Percentiles rank a stretch among this genome's conserved stretches.
Evolutionary conservation across 2,797 vertebrate genomes (phyloP).

Genomic region (Sphenodon punctatus): DNA sequence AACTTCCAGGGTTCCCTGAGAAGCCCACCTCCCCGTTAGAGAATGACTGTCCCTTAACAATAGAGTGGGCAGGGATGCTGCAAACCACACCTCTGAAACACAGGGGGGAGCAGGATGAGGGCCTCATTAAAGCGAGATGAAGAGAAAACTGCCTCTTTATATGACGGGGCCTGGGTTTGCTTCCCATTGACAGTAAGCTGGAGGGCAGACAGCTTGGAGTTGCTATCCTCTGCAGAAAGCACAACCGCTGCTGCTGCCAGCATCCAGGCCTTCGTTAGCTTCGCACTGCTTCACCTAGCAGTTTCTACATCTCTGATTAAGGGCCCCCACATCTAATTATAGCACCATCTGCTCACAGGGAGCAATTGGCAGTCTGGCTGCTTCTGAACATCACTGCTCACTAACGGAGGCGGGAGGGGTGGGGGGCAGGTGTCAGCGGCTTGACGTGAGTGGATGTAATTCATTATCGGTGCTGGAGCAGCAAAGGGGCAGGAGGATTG

Average conservation of each 20-base stretch:
- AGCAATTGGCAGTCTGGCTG: neutral
- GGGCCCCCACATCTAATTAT: conserved; percentile 31
- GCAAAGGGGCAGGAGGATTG: neutral
- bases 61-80: too few relatives aligned
- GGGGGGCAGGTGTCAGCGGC: neutral
- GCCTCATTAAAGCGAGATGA: neutral
- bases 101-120: rapidly evolving
- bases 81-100: neutral
- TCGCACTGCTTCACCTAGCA: neutral
- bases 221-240: neutral
- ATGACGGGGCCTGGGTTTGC: neutral
- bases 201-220: neutral
- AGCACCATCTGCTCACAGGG: neutral
- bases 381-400: neutral
- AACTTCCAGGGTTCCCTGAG: too few relatives aligned
- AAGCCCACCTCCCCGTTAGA: too few relatives aligned
- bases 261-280: neutral
- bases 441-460: neutral
- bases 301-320: conserved; percentile 41
- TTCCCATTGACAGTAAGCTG: rapidly evolving
- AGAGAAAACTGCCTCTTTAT: neutral
- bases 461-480: neutral
- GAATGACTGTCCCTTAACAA: too few relatives aligned
- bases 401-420: too few relatives aligned
- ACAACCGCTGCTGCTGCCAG: conserved; percentile 26